Base-by-base conservation (phyloP, 2,888 invertebrate species). In the Limnephilus lunatus region DNA sequence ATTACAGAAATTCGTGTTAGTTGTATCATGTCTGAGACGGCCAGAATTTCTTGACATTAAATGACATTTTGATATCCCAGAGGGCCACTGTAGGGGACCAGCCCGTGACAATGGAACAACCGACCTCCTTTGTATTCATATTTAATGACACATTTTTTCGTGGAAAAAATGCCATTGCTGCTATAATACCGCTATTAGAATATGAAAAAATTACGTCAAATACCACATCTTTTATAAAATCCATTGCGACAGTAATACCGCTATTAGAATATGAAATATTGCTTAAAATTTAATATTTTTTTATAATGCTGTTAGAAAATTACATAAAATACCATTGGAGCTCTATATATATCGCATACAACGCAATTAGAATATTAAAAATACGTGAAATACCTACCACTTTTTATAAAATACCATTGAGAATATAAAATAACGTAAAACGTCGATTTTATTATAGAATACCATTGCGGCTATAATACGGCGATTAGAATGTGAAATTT, bases 11-110 rank as follows among this genome's bases (percentile, higher is more conserved):
- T 89, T 80, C 39, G 89, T 89, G 83, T 90, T 90, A 80, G 82
- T 89, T 82, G 81, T 89, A 91, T 88, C 87, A 91, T 39, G 83
- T 82, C 32, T 68, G 85, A 91, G 89, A 35, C 89, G 85, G 86
- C 44, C 81, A 31, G 90, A 86, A 90, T 90, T 81, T 86, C 90
- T 81, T 81, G 92, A 93, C 93, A 93, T 93, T 93, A 93, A 93
- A 92, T 93, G 93, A 93, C 93, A 93, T 93, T 93, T 93, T 92
- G 91, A 93, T 92, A 90, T 93, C 92, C 92, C 92, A 81, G 87
- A 81, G 90, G 93, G 86, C 89, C 87, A 90, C 92, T 92, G 89
- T 92, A 53, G 92, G 92, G 91, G 86, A 90, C 83, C 89, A 85
- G 86, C 85, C 87, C 91, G 81, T 53, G 89, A 93, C 92, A 91